These are phyloP conservation scores for Dicranocentrus wangi DNA, from an alignment of 2,888 invertebrate species.

Conservation along the genomic window DNA sequence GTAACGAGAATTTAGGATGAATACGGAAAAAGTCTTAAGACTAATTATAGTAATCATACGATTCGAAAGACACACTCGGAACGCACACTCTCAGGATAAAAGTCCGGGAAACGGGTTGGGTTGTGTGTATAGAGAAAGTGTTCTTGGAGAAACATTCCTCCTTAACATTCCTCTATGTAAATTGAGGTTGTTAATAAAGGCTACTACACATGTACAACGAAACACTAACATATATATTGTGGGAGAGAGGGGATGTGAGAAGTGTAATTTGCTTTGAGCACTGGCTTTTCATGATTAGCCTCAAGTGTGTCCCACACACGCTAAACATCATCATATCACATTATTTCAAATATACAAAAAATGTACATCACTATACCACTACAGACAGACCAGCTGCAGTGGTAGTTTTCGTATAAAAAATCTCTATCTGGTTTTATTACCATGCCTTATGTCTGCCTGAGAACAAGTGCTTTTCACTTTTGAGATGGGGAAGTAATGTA, in stretches of 20 bases:
- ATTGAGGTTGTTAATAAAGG: constrained; percentile 1
- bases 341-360: too few relatives aligned
- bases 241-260: neutral
- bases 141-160: neutral
- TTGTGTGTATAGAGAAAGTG: too few relatives aligned
- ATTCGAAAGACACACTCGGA: constrained; percentile 1
- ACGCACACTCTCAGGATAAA: neutral
- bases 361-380: too few relatives aligned
- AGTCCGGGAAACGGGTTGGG: neutral
- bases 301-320: neutral
- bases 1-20: neutral
- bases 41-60: constrained; percentile 14
- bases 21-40: neutral
- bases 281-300: neutral
- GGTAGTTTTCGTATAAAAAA: too few relatives aligned
- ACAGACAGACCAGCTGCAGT: too few relatives aligned
- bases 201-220: neutral
- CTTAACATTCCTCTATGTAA: neutral
- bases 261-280: constrained; percentile 11
- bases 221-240: too few relatives aligned
- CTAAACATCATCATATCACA: too few relatives aligned
- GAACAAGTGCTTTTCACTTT: too few relatives aligned
- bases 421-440: too few relatives aligned
- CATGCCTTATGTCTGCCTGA: too few relatives aligned
- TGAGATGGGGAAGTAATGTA: too few relatives aligned